Conservation (phyloP, 2,888 invertebrate genomes). For the Scaptodrosophila latifasciaeformis region DNA sequence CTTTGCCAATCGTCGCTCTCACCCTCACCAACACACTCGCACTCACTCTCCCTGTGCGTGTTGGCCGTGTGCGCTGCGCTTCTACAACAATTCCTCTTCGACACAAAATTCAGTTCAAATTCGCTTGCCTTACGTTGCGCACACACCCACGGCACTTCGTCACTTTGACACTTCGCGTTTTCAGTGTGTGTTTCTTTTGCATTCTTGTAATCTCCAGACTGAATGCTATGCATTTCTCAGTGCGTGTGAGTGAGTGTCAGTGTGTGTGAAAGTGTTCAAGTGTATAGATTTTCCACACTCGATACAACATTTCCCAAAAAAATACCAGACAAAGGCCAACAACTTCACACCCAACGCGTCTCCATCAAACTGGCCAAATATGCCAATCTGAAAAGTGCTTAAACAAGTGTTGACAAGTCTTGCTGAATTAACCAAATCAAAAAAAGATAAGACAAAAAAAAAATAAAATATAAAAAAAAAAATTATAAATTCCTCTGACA, state of each 20-base stretch:
- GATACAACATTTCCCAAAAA: background rate
- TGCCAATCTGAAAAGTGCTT: slow-evolving; percentile 40
- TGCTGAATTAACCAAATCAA: too few species aligned
- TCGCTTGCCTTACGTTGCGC: slow-evolving; percentile 75
- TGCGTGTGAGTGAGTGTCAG: slow-evolving; percentile 6
- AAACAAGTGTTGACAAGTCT: slow-evolving; percentile 51
- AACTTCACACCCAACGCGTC: background rate
- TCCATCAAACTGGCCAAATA: slow-evolving; percentile 12
- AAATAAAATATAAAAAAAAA: slow-evolving; percentile 25
- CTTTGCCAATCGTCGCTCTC: slow-evolving; percentile 54
- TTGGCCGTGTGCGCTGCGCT: slow-evolving; percentile 30
- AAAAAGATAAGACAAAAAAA: slow-evolving; percentile 20
- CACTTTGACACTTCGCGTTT: slow-evolving; percentile 25
- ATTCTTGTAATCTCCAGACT: background rate
- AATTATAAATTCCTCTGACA: slow-evolving; percentile 17
- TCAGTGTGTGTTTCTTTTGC: background rate
- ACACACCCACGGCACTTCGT: slow-evolving; percentile 64
- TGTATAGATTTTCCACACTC: background rate
- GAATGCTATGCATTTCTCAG: too few species aligned
- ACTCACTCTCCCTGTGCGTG: slow-evolving; percentile 11
- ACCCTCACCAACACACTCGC: slow-evolving; percentile 4
- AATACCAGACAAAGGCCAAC: too few species aligned
- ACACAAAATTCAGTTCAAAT: slow-evolving; percentile 74
- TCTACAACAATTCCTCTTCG: slow-evolving; percentile 61
- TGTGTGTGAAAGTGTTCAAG: slow-evolving; percentile 21